Conservation (phyloP, 2,888 invertebrate genomes). For the Machimus rusticus region DNA sequence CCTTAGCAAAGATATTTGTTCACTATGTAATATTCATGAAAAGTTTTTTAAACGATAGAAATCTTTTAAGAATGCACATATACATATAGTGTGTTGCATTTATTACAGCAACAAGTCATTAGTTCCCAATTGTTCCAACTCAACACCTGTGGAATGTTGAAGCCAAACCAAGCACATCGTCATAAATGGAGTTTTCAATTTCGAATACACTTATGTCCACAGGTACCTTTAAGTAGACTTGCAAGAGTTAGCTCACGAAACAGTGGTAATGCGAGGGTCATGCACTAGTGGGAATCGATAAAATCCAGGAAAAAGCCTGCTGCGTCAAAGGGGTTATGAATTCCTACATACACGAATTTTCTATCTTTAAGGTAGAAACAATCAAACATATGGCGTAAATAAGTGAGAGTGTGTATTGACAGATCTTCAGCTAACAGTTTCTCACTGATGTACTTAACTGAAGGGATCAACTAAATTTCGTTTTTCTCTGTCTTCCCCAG, state of each 20-base stretch:
- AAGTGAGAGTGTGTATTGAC: background rate
- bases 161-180: background rate
- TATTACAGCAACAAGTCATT: background rate
- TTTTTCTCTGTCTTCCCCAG: background rate
- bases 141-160: background rate
- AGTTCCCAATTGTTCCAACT: background rate
- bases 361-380: background rate
- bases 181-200: background rate
- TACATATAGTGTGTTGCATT: background rate
- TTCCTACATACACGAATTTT: background rate
- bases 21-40: background rate
- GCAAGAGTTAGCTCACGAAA: background rate
- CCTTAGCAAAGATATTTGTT: background rate
- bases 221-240: no score
- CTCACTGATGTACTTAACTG: background rate
- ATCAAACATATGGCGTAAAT: background rate
- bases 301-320: background rate
- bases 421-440: background rate
- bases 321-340: background rate
- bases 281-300: background rate
- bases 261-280: background rate
- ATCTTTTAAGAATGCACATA: background rate
- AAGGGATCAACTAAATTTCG: background rate
- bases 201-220: background rate
- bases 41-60: background rate